Evolutionary conservation across 2,888 invertebrate species (phyloP), one percentile per base, ranked within the genome.

Genomic region (Thecocarcelia acutangulata): DNA sequence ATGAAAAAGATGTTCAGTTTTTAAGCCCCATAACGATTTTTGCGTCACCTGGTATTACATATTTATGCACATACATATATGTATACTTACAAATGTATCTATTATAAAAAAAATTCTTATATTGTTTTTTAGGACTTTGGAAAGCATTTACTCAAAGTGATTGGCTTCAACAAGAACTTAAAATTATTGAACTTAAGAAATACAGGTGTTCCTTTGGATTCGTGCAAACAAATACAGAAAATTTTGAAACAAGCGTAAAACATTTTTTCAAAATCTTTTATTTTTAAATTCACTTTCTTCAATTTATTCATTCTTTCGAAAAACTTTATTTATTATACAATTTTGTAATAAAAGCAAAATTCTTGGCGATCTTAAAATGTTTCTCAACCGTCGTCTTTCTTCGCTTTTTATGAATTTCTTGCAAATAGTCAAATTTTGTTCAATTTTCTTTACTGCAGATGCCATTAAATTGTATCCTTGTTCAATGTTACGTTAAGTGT

Each of bases 401-500:
- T 33, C 33, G 5, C 52, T 50, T 66, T 58, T 44, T 69, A 54
- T 12, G 61, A 61, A 68, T 15, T 40, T 66, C 19, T 50, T 6
- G 44, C 58, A 58, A 75, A 70, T 66, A 74, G 61, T 56, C 54
- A 72, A 81, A 69, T 64, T 74, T 63, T 46, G 52, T 56, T 74
- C 44, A 37, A 42, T 52, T 69, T 69, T 21, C 42, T 54, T 40
- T 59, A 69, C 74, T 66, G 74, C 78, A 74, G 68, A 72, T 74
- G 74, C 74, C 82, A 81, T 81, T 74, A 78, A 68, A 58, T 70
- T 66, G 77, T 84, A 85, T 85, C 84, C 86, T 86, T 84, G 85
- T 76, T 84, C 86, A 86, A 85, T 86, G 86, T 86, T 85, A 87
- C 89, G 87, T 87, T 87, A 88, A 89, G 88, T 88, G 88, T 88